phyloP scores from a whole-genome alignment of 2,888 invertebrate species.

The Troides aeacus region DNA sequence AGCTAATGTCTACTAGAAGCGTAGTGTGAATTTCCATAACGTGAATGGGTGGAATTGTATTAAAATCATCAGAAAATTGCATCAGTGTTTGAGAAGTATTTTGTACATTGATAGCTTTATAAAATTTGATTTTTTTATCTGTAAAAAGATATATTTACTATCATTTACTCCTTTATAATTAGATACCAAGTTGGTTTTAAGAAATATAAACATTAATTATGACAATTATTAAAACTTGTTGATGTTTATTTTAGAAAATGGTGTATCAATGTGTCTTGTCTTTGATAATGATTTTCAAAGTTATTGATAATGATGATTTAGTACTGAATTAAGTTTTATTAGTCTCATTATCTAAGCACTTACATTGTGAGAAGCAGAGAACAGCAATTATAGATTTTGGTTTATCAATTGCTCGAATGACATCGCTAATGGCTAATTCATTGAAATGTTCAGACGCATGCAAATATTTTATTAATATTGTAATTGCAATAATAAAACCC shows the following conservation, averaged over 20 bases:
- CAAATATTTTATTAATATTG: constrained; percentile 33
- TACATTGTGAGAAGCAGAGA: constrained; percentile 57
- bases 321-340: too few species aligned
- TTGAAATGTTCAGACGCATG: constrained; percentile 39
- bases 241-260: too few species aligned
- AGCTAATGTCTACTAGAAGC: constrained; percentile 56
- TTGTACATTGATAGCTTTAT: constrained; percentile 43
- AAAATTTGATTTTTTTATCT: constrained; percentile 53
- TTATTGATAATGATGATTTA: too few species aligned
- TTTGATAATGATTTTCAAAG: too few species aligned
- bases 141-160: constrained; percentile 33
- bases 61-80: constrained; percentile 45
- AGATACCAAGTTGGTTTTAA: too few species aligned
- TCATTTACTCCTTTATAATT: constrained; percentile 11
- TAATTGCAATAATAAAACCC: constrained; percentile 7
- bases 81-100: constrained; percentile 43
- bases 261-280: too few species aligned
- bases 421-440: constrained; percentile 48
- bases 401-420: constrained; percentile 50
- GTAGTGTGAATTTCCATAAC: constrained; percentile 51
- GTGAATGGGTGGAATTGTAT: constrained; percentile 40
- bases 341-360: constrained; percentile 32
- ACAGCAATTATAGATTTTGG: constrained; percentile 53
- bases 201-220: too few species aligned
- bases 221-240: too few species aligned